phyloP scores from a whole-genome alignment of 2,888 invertebrate genomes.

The Scelioninae gen. 1 region DNA sequence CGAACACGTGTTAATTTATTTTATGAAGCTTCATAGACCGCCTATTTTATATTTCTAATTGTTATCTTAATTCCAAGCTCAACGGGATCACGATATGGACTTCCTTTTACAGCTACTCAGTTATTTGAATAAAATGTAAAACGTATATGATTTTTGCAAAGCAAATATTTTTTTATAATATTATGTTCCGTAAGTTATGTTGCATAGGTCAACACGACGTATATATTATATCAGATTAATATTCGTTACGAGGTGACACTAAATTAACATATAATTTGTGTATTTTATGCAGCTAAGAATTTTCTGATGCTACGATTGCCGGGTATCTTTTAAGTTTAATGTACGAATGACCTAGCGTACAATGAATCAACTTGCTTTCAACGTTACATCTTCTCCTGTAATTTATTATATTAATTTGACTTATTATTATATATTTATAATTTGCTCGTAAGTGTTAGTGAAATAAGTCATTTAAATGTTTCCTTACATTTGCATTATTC shows the following conservation, averaged over 20 bases:
- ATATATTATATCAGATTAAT: constrained; percentile 57
- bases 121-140: constrained; percentile 47
- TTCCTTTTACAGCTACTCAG: constrained; percentile 6
- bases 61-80: constrained; percentile 50
- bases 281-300: constrained; percentile 28
- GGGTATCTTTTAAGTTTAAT: constrained; percentile 35
- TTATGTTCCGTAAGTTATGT: constrained; percentile 36
- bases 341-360: constrained; percentile 23
- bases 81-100: constrained; percentile 5
- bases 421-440: constrained; percentile 38
- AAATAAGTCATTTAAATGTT: constrained; percentile 4
- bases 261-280: constrained; percentile 56
- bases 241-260: constrained; percentile 36
- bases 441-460: constrained; percentile 14
- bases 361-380: constrained; percentile 54
- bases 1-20: constrained; percentile 66
- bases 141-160: constrained; percentile 30
- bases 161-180: constrained; percentile 27
- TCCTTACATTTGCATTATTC: too few relatives aligned
- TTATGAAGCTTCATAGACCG: constrained; percentile 36
- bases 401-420: constrained; percentile 51
- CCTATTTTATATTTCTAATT: constrained; percentile 52
- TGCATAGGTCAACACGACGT: constrained; percentile 21
- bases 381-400: constrained; percentile 23
- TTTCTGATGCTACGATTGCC: constrained; percentile 46